A percentile compares a stretch with the other conserved stretches of the same genome.
These are phyloP conservation scores for Cosmia trapezina DNA, from an alignment of 2,888 invertebrate genomes.

Conservation along the genomic window DNA sequence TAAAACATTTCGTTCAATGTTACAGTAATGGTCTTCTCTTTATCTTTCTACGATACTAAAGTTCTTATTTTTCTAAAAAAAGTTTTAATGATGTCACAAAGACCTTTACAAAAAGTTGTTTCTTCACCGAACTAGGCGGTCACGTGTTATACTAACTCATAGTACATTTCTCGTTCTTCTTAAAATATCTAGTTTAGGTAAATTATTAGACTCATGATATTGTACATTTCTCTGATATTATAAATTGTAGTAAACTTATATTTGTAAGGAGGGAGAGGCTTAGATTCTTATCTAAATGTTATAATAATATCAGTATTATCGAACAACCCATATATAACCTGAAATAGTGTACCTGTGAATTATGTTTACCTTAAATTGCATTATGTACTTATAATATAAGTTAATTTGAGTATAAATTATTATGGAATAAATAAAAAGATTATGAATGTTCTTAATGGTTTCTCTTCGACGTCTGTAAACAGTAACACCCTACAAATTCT, in stretches of 20 bases:
- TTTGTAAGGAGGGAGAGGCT: conserved; percentile 77
- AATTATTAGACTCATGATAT: conserved; percentile 47
- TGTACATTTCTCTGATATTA: conserved; percentile 57
- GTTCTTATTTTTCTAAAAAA: conserved; percentile 53
- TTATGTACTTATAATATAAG: conserved; percentile 40
- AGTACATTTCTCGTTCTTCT: conserved; percentile 27
- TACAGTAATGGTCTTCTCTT: conserved; percentile 53
- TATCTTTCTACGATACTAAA: conserved; percentile 46
- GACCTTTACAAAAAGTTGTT: conserved; percentile 36
- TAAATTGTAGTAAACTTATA: conserved; percentile 48
- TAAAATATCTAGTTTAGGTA: conserved; percentile 29
- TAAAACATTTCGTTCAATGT: conserved; percentile 51
- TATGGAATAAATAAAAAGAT: conserved; percentile 62
- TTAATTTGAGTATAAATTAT: conserved; percentile 59
- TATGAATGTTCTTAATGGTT: conserved; percentile 58
- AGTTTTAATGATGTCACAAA: conserved; percentile 60
- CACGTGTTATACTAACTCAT: conserved; percentile 29
- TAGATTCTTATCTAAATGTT: conserved; percentile 68
- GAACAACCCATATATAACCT: conserved; percentile 56
- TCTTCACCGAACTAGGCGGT: conserved; percentile 36
- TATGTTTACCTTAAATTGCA: conserved; percentile 61
- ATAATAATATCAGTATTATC: conserved; percentile 58
- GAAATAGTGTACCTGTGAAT: conserved; percentile 71
- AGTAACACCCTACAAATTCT: not conserved
- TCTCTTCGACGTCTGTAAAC: conserved; percentile 17